Evolutionary conservation across 2,797 vertebrate species (phyloP), one percentile per base, ranked within the genome.

Genomic region (Melopsittacus undulatus): DNA sequence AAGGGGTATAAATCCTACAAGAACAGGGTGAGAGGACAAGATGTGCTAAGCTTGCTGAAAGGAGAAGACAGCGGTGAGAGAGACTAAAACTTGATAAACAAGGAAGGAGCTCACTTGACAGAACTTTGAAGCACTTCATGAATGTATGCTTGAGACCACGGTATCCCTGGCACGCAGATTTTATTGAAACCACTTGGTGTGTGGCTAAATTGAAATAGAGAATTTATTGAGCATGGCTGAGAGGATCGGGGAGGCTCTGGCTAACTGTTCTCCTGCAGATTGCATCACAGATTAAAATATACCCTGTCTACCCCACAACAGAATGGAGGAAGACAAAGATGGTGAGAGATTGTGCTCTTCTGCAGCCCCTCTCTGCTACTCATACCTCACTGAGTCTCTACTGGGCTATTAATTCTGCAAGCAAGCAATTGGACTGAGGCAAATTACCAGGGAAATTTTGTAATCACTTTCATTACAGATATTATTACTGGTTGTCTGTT

Each of bases 391-490:
- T 14, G 46, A 83, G 40, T 73, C 54, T 88, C 91, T 88, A 38
- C 87, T 69, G 62, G 57, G 69, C 89, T 87, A 34, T 91, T 90
- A 73, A 90, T 93, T 93, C 62, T 63, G 34, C 0, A 2, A 88
- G 34, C 0, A 2, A 88, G 83, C 89, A 92, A 79, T 75, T 93
- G 84, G 62, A 46, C 76, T 79, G 70, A 75, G 76, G 89, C 92
- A 90, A 96, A 96, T 90, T 83, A 90, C 87, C 59, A 67, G 62
- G 69, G 87, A 90, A 78, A 94, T 92, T 86, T 38, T 83, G 79
- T 85, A 94, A 80, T 79, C 67, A 36, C 66, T 95, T 89, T 80
- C 92, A 91, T 94, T 89, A 92, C n/a, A 64, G 89, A 66, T 69
- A 87, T 73, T 66, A 91, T 94, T 83, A 19, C 66, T 59, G 69